Base-by-base conservation (phyloP, 2,797 vertebrate species). In the Vespertilio murinus region DNA sequence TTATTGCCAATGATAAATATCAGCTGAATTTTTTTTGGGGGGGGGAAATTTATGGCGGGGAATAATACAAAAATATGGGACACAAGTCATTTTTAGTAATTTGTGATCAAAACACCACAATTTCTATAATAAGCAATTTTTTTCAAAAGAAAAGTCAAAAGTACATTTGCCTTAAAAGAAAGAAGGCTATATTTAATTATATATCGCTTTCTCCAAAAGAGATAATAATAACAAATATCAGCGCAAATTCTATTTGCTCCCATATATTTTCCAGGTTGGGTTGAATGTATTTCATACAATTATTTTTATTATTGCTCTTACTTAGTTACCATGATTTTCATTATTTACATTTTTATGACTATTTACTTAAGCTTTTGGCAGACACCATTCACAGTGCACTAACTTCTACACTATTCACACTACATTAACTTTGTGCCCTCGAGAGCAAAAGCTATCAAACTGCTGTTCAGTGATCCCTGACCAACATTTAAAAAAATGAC, bases 391-490 rank as follows among this genome's bases (percentile, higher is more conserved):
- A 85, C 5, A 52, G 23, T 42, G 1, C 35, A 91, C 89, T 94
- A 92, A 94, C 56, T 80, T 92, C 74, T 89, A 65, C 13, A 71
- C 33, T 64, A 84, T 80, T 91, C 42, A 81, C 5, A 42, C 11
- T 84, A 1, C 30, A 91, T 87, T 93, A 91, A 93, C 75, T 91
- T 96, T 91, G 71, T 69, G 61, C 30, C 69, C 18, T 91, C 40
- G 38, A 81, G 5, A 20, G 38, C 30, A 89, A 84, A 95, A 84
- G 40, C 4, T 90, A 54, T 38, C 69, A 91, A 90, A 84, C 28
- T 52, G 73, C 42, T 88, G n/a, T 59, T 30, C 56, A 79, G 6
- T 88, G 69, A 94, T 59, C 45, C 78, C 54, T 79, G 33, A 84
- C 38, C 38, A 90, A 73, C 30, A 78, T 54, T 42, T 10, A 42